These are phyloP conservation scores for Phymorhynchus buccinoides DNA, from an alignment of 1,140 invertebrate species.

Conservation along the genomic window DNA sequence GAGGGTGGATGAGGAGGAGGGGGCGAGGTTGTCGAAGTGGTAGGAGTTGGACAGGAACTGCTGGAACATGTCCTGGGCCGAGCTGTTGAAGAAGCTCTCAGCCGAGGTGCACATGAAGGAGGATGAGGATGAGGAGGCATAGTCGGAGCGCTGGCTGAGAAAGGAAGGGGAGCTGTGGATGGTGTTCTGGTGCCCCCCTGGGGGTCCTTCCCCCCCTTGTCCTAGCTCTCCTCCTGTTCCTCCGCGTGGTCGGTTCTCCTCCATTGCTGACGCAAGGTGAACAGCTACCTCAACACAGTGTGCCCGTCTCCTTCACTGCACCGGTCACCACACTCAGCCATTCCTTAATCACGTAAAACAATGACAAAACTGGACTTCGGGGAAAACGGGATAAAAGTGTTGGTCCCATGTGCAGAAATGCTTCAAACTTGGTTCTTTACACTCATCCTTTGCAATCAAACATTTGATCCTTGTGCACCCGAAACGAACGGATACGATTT, in stretches of 20 bases:
- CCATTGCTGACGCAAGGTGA: not conserved
- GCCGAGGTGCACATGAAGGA: conserved; percentile 35
- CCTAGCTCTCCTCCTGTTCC: not conserved
- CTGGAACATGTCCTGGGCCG: conserved; percentile 33
- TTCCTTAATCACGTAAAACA: too few relatives aligned
- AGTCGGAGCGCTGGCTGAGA: not conserved
- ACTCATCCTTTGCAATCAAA: too few relatives aligned
- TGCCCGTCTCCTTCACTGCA: too few relatives aligned
- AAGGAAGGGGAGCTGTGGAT: not conserved
- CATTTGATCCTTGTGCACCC: too few relatives aligned
- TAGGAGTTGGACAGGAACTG: conserved; percentile 37
- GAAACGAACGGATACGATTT: too few relatives aligned
- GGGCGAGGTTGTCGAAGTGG: conserved; percentile 33
- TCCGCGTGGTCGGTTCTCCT: not conserved
- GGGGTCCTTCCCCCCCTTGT: not conserved
- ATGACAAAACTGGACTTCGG: too few relatives aligned
- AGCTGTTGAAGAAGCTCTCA: conserved; percentile 40
- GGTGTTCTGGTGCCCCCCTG: not conserved
- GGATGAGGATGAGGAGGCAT: not conserved
- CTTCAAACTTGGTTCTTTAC: too few relatives aligned
- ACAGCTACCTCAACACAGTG: too few relatives aligned
- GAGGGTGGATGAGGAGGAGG: not conserved
- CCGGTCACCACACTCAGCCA: too few relatives aligned
- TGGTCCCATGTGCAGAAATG: too few relatives aligned
- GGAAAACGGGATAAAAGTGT: too few relatives aligned